A percentile compares a stretch with the other conserved stretches of the same genome.
Conservation (phyloP, 2,797 vertebrate genomes). For the Notoglanidium macrostoma region DNA sequence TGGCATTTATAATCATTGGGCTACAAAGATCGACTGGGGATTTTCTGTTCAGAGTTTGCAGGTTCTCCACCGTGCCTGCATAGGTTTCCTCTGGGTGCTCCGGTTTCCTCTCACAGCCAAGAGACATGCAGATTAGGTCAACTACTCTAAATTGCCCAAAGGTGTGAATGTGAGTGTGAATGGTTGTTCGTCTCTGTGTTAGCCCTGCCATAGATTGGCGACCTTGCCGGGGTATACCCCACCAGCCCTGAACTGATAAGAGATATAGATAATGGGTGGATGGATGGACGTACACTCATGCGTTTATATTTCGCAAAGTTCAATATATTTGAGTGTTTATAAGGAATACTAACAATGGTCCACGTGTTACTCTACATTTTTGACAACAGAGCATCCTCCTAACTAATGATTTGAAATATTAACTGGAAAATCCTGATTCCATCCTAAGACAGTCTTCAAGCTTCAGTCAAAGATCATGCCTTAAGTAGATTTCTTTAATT, state of each 20-base stretch:
- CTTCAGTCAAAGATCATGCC: not conserved
- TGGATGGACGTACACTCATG: not conserved
- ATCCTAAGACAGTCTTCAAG: not conserved
- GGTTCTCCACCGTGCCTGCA: too few relatives aligned
- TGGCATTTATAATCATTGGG: slow-evolving; percentile 55
- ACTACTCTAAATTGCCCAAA: too few relatives aligned
- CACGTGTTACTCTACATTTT: not conserved
- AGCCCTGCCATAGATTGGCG: not conserved
- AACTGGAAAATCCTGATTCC: not conserved
- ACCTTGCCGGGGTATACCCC: too few relatives aligned
- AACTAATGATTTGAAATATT: not conserved
- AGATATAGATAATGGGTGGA: too few relatives aligned
- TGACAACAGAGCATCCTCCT: too few relatives aligned
- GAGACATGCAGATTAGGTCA: too few relatives aligned
- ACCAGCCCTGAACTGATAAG: too few relatives aligned
- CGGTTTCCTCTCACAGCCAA: too few relatives aligned
- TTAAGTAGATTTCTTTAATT: not conserved
- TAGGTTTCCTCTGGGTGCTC: not conserved
- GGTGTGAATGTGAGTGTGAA: too few relatives aligned
- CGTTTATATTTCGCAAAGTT: not conserved
- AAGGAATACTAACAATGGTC: not conserved
- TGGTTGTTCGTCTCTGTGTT: too few relatives aligned
- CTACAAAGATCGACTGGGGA: slow-evolving; percentile 2
- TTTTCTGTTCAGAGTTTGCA: too few relatives aligned
- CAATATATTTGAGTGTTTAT: not conserved